A percentile compares a stretch with the other conserved stretches of the same genome.
These are phyloP conservation scores for Exephanes ischioxanthus DNA, from an alignment of 2,888 invertebrate species.

Conservation along the genomic window DNA sequence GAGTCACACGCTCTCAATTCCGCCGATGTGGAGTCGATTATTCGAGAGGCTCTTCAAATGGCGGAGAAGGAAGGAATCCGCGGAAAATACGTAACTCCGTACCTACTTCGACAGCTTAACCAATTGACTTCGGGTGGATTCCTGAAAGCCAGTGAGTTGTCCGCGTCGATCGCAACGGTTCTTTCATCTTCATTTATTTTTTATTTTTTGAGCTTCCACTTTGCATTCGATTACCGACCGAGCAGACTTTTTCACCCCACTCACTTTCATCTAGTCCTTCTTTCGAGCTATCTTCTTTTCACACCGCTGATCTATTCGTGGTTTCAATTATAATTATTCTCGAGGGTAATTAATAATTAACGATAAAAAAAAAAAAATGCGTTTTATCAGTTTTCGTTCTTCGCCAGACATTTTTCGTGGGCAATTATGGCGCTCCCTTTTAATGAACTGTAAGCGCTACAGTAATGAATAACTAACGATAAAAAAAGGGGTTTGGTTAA, in stretches of 20 bases:
- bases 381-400: no score
- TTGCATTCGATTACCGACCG: neutral
- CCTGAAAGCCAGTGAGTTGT: slow-evolving; percentile 92
- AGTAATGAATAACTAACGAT: neutral
- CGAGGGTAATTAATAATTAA: no score
- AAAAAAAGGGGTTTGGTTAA: neutral
- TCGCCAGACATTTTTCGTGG: no score
- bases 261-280: neutral
- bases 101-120: slow-evolving; percentile 92
- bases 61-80: slow-evolving; percentile 88
- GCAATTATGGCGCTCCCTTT: no score
- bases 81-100: slow-evolving; percentile 98
- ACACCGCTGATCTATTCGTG: neutral
- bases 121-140: slow-evolving; percentile 93
- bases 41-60: slow-evolving; percentile 89
- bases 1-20: slow-evolving; percentile 88
- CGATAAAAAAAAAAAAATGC: no score
- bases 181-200: slow-evolving; percentile 12
- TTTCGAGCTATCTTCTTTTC: neutral
- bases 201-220: slow-evolving; percentile 21
- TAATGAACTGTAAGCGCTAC: no score
- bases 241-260: neutral
- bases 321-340: neutral
- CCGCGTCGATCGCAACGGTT: neutral
- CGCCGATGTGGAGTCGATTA: slow-evolving; percentile 89